Evolutionary conservation across 2,113 vertebrate species (phyloP).

Genomic region (Petroica traversi): DNA sequence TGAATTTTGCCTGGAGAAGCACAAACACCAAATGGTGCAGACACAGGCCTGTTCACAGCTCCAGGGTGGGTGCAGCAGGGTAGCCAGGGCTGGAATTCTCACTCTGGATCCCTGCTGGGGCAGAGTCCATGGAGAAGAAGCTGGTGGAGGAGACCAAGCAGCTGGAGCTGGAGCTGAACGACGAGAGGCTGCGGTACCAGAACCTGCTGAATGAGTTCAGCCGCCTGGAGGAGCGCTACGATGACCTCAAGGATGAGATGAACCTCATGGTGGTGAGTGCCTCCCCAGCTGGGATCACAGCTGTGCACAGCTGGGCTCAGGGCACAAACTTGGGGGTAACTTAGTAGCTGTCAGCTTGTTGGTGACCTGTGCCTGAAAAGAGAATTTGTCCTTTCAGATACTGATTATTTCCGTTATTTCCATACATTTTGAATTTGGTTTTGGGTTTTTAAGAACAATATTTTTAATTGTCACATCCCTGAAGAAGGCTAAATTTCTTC

Average conservation of each 20-base stretch:
- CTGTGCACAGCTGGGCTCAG: background rate
- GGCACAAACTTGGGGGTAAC: background rate
- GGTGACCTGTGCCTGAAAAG: background rate
- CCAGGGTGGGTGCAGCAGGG: background rate
- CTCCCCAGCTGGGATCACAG: background rate
- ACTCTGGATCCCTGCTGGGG: background rate
- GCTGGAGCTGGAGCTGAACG: slow-evolving; percentile 92
- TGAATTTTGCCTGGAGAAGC: background rate
- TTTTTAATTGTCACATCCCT: background rate
- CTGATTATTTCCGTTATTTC: background rate
- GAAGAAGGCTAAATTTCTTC: background rate
- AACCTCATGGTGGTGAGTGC: slow-evolving; percentile 78
- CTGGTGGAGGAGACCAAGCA: slow-evolving; percentile 91
- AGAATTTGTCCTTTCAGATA: background rate
- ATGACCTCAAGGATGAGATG: slow-evolving; percentile 93
- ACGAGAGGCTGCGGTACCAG: slow-evolving; percentile 94
- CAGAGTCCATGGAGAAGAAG: slow-evolving; percentile 91
- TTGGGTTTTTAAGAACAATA: background rate
- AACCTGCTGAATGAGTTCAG: slow-evolving; percentile 95
- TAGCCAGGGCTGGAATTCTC: background rate
- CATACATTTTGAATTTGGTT: background rate
- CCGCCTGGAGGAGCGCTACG: slow-evolving; percentile 93
- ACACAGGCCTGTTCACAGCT: background rate
- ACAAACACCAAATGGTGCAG: too few species aligned
- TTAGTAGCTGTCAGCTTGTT: background rate